These are phyloP conservation scores for Chelonoidis abingdonii DNA, from an alignment of 2,113 vertebrate species.

Conservation along the genomic window DNA sequence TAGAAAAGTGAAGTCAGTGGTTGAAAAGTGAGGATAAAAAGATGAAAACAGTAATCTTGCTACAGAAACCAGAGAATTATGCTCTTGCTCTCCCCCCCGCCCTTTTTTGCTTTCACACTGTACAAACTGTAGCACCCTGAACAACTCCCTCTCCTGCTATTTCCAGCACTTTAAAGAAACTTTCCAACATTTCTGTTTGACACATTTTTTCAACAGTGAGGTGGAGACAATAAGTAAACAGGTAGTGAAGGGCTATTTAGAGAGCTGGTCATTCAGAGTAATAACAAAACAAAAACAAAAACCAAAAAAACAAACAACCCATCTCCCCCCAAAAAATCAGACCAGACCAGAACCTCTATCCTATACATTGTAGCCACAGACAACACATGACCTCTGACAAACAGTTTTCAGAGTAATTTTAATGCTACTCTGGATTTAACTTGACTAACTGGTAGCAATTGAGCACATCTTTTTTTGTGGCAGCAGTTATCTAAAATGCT, in stretches of 20 bases:
- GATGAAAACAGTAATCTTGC: conserved; percentile 89
- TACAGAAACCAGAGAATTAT: conserved; percentile 87
- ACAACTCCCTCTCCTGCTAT: conserved; percentile 85
- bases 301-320: conserved; percentile 22
- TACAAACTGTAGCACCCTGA: conserved; percentile 83
- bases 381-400: conserved; percentile 89
- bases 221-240: conserved; percentile 89
- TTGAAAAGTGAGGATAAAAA: conserved; percentile 85
- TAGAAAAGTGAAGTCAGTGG: conserved; percentile 81
- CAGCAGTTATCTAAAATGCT: conserved; percentile 95
- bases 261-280: conserved; percentile 85
- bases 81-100: conserved; percentile 70
- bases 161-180: conserved; percentile 86
- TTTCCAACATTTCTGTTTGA: conserved; percentile 85
- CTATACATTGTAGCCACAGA: conserved; percentile 78
- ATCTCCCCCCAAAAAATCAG: conserved; percentile 40
- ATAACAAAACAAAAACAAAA: conserved; percentile 76
- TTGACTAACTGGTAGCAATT: conserved; percentile 91
- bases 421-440: conserved; percentile 92
- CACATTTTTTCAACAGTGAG: conserved; percentile 84
- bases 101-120: conserved; percentile 77
- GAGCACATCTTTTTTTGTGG: conserved; percentile 89
- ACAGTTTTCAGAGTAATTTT: conserved; percentile 91
- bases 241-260: conserved; percentile 85
- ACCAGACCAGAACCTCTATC: conserved; percentile 82